These are phyloP conservation scores for Leistus spinibarbis DNA, from an alignment of 2,888 invertebrate species.

Conservation along the genomic window DNA sequence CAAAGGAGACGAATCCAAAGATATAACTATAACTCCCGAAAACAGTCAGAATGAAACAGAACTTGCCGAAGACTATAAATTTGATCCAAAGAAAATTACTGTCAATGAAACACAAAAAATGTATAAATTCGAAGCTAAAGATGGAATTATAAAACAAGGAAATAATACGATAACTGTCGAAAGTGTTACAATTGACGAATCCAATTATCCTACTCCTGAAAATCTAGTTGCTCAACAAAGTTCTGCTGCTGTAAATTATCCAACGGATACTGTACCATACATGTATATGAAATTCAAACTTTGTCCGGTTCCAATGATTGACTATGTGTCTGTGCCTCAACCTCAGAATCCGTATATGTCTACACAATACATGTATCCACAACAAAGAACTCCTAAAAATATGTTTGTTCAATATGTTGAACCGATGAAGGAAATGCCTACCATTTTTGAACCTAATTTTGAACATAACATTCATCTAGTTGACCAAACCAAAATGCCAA, in stretches of 20 bases:
- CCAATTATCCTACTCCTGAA: neutral
- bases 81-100: constrained; percentile 6
- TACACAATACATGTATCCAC: neutral
- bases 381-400: neutral
- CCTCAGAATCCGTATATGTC: neutral
- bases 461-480: no score
- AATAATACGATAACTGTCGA: neutral
- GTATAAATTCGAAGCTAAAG: constrained; percentile 26
- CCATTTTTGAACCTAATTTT: neutral
- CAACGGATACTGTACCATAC: neutral
- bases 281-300: neutral
- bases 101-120: constrained; percentile 14
- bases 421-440: neutral
- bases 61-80: neutral
- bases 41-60: neutral
- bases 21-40: neutral
- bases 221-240: neutral
- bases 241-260: neutral
- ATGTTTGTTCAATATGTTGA: neutral
- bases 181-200: neutral
- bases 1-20: constrained; percentile 1
- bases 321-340: neutral
- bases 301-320: neutral
- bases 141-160: constrained; percentile 12
- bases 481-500: no score